Conservation (phyloP, 1,140 invertebrate genomes). For the Hylyphantes graminicola region DNA sequence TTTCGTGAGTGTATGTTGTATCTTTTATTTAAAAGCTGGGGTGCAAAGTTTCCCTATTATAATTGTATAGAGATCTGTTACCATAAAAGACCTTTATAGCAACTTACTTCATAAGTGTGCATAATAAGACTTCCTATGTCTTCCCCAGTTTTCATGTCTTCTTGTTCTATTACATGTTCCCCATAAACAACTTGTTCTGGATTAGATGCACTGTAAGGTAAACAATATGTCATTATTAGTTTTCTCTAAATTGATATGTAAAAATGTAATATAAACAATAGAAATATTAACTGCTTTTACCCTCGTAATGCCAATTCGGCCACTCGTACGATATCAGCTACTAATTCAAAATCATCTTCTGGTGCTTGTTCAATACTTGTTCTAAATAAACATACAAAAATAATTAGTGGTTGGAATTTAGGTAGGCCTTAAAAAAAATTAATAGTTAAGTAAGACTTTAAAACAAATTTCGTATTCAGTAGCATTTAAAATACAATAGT, state of each 20-base stretch:
- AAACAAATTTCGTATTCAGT: neutral
- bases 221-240: neutral
- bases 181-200: constrained; percentile 88
- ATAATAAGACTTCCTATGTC: constrained; percentile 86
- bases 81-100: constrained; percentile 62
- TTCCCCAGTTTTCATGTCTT: constrained; percentile 82
- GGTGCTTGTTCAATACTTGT: constrained; percentile 72
- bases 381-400: constrained; percentile 48
- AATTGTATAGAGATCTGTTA: too few relatives aligned
- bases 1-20: too few relatives aligned
- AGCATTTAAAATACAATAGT: neutral
- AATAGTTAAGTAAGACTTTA: neutral
- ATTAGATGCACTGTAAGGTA: constrained; percentile 72
- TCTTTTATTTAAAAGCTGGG: too few relatives aligned
- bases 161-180: constrained; percentile 83
- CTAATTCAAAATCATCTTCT: constrained; percentile 72
- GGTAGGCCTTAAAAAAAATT: neutral
- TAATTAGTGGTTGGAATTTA: neutral
- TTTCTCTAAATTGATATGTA: too few relatives aligned
- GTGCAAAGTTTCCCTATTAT: too few relatives aligned
- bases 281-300: constrained; percentile 68
- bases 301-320: constrained; percentile 85
- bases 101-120: constrained; percentile 83
- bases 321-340: constrained; percentile 80
- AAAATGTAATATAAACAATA: neutral